Conservation (phyloP, 2,797 vertebrate species). For the Trachops cirrhosus region DNA sequence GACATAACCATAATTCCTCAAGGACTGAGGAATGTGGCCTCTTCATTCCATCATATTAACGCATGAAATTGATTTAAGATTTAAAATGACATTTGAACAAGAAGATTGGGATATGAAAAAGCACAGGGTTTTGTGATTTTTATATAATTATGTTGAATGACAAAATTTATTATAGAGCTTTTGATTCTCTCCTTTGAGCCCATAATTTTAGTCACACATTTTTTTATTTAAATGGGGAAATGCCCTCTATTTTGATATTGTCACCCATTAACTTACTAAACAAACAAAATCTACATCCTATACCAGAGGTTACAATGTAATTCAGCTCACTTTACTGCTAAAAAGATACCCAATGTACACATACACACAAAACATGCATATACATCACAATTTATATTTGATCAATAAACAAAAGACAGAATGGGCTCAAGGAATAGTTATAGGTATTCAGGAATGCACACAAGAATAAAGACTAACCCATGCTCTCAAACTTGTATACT, state of each 20-base stretch:
- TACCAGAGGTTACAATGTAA: not conserved
- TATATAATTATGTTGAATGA: not conserved
- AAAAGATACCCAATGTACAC: not conserved
- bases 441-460: not conserved
- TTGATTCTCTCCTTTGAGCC: not conserved
- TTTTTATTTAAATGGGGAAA: not conserved
- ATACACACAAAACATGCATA: not conserved
- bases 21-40: not conserved
- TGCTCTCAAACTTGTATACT: not conserved
- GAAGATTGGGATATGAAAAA: not conserved
- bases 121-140: not conserved
- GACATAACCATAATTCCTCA: not conserved
- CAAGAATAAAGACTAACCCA: not conserved
- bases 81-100: constrained; percentile 9
- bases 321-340: not conserved
- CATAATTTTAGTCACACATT: not conserved
- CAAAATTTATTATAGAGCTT: not conserved
- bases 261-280: constrained; percentile 4
- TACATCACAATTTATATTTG: not conserved
- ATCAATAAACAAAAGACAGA: not conserved
- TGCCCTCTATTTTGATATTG: not conserved
- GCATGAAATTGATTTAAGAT: constrained; percentile 35
- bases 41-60: not conserved
- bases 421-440: not conserved
- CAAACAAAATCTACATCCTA: not conserved